These are phyloP conservation scores for Apis laboriosa DNA, from an alignment of 1,140 invertebrate genomes.

Conservation along the genomic window DNA sequence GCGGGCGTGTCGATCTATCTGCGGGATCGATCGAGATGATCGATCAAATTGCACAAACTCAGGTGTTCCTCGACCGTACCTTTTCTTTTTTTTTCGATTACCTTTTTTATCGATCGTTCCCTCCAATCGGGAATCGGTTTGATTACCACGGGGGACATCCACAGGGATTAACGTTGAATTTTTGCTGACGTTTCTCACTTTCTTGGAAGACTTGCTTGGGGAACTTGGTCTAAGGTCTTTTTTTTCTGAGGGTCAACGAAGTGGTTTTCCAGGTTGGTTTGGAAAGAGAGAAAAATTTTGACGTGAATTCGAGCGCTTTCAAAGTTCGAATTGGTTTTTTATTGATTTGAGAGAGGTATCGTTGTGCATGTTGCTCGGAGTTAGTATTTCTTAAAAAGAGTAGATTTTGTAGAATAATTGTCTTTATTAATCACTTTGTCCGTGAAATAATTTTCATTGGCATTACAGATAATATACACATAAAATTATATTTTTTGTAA, in stretches of 20 bases:
- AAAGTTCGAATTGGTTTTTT: not conserved
- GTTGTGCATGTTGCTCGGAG: too few species aligned
- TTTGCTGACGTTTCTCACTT: not conserved
- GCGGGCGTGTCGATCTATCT: constrained; percentile 57
- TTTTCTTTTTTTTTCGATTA: not conserved
- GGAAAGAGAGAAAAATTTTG: too few species aligned
- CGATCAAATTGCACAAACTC: constrained; percentile 55
- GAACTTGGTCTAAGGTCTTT: not conserved
- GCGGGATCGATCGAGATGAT: constrained; percentile 48
- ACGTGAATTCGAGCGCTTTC: not conserved
- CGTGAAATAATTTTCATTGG: too few species aligned
- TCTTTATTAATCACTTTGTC: too few species aligned
- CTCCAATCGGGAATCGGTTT: constrained; percentile 19
- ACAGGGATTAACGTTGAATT: constrained; percentile 14
- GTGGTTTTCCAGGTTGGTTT: not conserved
- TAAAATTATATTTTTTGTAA: too few species aligned
- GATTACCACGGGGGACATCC: constrained; percentile 5
- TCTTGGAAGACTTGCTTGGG: not conserved
- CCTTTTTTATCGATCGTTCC: constrained; percentile 18
- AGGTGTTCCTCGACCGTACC: constrained; percentile 30
- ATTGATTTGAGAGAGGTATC: too few species aligned
- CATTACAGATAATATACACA: too few species aligned
- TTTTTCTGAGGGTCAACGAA: not conserved
- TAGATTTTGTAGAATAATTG: too few species aligned
- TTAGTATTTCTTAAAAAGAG: too few species aligned